Evolutionary conservation across 2,888 invertebrate genomes (phyloP), one percentile per base, ranked within the genome.

Genomic region (Pristionchus fissidentatus): DNA sequence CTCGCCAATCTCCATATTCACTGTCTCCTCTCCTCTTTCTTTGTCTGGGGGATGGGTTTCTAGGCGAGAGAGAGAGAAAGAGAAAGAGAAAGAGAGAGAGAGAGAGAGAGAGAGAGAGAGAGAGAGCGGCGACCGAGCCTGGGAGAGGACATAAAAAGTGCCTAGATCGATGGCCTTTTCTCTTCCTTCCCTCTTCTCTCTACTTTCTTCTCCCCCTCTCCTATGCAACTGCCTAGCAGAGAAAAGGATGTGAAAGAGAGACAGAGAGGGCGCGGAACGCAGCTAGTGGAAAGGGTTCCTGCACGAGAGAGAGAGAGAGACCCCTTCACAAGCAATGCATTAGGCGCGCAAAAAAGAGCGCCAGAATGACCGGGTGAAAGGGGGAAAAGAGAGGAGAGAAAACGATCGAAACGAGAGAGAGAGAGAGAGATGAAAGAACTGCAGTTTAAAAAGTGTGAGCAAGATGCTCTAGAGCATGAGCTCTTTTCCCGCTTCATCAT

Each of bases 101-200:
- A 35, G 26, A n/a, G 26, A 41, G 66, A 7, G 66, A 66, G 66
- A 7, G 66, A 66, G 66, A 66, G 66, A 32, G 29, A 13, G 38
- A 22, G 35, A n/a, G 26, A 26, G 57, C n/a, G 57, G 15, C 26
- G 57, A 57, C n/a, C 22, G 10, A 19, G n/a, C 26, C 57, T 57
- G n/a, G 38, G 8, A 43, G 41, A 73, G 73, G 43, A 41, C 7
- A n/a, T 10, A 60, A 19, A 60, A 60, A 60, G 32, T 15, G 60
- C 60, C 60, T 29, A 60, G 60, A 60, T 60, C 70, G 41, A 41
- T 70, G 41, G 41, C 41, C 70, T 41, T 41, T 73, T 32, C 62
- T 62, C 5, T n/a, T 41, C 26, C 2, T 3, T 35, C 66, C 13
- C 66, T 38, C 66, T 38, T 38, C 10, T 49, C 10, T 49, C 19